Conservation (phyloP, 2,797 vertebrate species). For the Typhlichthys subterraneus region DNA sequence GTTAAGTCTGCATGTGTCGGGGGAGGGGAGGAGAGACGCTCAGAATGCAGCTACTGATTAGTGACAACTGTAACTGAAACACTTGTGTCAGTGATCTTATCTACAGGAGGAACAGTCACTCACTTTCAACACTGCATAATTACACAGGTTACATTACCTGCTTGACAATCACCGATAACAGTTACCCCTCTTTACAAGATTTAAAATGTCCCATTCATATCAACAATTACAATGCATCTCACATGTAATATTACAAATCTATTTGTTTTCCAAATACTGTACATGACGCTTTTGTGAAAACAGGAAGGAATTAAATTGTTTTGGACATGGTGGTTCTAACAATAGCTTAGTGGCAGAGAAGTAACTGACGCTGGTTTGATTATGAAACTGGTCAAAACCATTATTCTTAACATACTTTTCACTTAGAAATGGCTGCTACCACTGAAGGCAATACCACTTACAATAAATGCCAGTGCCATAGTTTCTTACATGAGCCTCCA, state of each 20-base stretch:
- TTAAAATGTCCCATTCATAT: neutral
- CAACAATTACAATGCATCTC: neutral
- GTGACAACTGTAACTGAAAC: constrained; percentile 70
- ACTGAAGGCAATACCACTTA: neutral
- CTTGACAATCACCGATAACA: too few relatives aligned
- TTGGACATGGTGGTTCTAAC: too few relatives aligned
- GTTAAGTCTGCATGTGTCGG: constrained; percentile 3
- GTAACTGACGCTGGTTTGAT: neutral
- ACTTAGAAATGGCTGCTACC: neutral
- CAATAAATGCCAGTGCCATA: neutral
- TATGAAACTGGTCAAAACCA: neutral
- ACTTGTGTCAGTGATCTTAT: constrained; percentile 57
- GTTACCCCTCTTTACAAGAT: neutral
- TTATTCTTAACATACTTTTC: neutral
- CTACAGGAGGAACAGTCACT: constrained; percentile 51
- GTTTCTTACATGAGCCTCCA: neutral
- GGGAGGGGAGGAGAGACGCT: constrained; percentile 45
- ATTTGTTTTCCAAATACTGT: neutral
- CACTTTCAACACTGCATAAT: neutral
- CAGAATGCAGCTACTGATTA: constrained; percentile 61
- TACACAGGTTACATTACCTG: neutral
- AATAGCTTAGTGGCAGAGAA: neutral
- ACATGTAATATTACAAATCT: neutral
- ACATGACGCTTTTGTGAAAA: too few relatives aligned
- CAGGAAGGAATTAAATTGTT: too few relatives aligned